phyloP scores from a whole-genome alignment of 2,888 invertebrate species.

The Hipparchia semele region DNA sequence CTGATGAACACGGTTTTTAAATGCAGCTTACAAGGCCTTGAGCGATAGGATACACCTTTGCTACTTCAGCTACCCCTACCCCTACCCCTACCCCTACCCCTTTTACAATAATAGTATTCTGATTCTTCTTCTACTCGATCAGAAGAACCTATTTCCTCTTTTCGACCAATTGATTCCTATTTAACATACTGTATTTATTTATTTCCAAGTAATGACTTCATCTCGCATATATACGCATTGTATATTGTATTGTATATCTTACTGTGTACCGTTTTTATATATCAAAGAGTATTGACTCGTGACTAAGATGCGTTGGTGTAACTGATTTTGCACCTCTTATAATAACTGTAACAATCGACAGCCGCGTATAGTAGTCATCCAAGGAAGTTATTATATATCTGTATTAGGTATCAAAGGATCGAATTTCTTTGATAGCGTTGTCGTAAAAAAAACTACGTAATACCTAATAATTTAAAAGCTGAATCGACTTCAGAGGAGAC shows the following conservation, averaged over 20 bases:
- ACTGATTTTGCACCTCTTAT: conserved; percentile 21
- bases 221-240: background rate
- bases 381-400: background rate
- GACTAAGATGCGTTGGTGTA: conserved; percentile 27
- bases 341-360: conserved; percentile 29
- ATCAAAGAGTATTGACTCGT: conserved; percentile 30
- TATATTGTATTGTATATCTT: background rate
- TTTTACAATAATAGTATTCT: too few species aligned
- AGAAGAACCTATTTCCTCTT: too few species aligned
- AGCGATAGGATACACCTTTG: too few species aligned
- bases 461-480: too few species aligned
- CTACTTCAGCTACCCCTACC: too few species aligned
- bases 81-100: too few species aligned
- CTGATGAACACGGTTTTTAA: too few species aligned
- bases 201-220: background rate
- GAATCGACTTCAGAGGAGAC: too few species aligned
- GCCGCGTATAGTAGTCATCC: background rate
- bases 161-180: background rate
- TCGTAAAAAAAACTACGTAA: background rate
- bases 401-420: background rate
- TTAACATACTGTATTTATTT: background rate
- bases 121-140: too few species aligned
- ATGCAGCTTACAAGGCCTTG: too few species aligned
- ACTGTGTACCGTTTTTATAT: conserved; percentile 7
- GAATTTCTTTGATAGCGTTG: background rate